Evolutionary conservation across 2,113 vertebrate species (phyloP).

Genomic region (Phylloscopus trochilus): DNA sequence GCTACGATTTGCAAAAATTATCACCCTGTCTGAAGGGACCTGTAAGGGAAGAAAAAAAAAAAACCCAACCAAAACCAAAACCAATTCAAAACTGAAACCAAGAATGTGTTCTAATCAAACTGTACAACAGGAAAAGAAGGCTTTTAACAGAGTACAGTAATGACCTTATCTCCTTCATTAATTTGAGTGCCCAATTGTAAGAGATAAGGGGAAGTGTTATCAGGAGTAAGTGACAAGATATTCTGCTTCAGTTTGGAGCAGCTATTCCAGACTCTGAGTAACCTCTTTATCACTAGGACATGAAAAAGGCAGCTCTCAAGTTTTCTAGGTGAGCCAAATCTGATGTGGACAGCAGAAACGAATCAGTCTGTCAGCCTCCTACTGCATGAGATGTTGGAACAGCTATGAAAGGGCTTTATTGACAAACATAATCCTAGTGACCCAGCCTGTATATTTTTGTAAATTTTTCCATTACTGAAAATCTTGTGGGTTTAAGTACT

Average conservation of each 20-base stretch:
- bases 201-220: background rate
- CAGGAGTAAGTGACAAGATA: background rate
- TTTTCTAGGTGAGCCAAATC: background rate
- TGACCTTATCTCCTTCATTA: background rate
- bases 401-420: background rate
- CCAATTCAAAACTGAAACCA: background rate
- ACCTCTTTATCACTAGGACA: background rate
- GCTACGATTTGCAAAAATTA: background rate
- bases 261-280: background rate
- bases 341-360: background rate
- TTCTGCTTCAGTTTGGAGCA: background rate
- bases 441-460: background rate
- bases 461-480: background rate
- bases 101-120: background rate
- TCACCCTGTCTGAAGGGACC: background rate
- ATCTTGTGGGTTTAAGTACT: background rate
- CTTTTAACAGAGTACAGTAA: background rate
- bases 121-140: background rate
- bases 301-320: background rate
- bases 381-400: background rate
- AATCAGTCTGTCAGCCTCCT: background rate
- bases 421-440: background rate
- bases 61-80: fast-evolving
- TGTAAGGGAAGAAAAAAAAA: background rate
- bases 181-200: background rate